Percentiles rank a stretch among this genome's conserved stretches.
Evolutionary conservation across 1,140 invertebrate genomes (phyloP).

Genomic region (Penaeus japonicus): DNA sequence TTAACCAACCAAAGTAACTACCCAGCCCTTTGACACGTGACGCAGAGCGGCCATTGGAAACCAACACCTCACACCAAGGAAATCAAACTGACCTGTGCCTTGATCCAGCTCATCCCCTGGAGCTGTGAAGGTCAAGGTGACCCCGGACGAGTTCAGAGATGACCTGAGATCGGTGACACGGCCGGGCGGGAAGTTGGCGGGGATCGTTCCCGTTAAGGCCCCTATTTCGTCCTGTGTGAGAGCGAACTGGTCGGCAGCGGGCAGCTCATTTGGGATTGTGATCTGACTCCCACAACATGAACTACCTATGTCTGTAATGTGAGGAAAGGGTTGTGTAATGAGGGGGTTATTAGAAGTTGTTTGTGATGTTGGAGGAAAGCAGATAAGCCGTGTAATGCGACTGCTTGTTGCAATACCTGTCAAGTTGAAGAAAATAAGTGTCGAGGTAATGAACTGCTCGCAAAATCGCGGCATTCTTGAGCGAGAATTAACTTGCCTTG

Average conservation of each 20-base stretch:
- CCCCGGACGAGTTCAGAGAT: not conserved
- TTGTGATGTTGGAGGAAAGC: too few relatives aligned
- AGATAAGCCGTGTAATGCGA: too few relatives aligned
- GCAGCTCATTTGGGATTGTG: not conserved
- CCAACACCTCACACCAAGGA: too few relatives aligned
- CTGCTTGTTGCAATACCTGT: too few relatives aligned
- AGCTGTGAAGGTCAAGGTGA: constrained; percentile 6
- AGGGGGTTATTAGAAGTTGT: too few relatives aligned
- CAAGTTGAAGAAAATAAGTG: too few relatives aligned
- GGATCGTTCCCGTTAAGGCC: not conserved
- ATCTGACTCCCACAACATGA: constrained; percentile 25
- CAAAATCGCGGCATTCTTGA: too few relatives aligned
- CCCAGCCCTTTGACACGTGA: too few relatives aligned
- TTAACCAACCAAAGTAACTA: too few relatives aligned
- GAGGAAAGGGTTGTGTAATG: too few relatives aligned
- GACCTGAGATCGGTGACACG: constrained; percentile 1
- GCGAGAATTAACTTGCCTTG: too few relatives aligned
- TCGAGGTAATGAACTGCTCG: too few relatives aligned
- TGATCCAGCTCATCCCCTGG: constrained; percentile 21
- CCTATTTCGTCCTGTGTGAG: not conserved
- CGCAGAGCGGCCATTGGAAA: not conserved
- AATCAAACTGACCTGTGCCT: constrained; percentile 3
- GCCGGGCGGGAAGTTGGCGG: not conserved
- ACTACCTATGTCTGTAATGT: not conserved
- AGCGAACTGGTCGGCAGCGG: not conserved